Base-by-base conservation (phyloP, 2,888 invertebrate species). In the Eupeodes luniger region DNA sequence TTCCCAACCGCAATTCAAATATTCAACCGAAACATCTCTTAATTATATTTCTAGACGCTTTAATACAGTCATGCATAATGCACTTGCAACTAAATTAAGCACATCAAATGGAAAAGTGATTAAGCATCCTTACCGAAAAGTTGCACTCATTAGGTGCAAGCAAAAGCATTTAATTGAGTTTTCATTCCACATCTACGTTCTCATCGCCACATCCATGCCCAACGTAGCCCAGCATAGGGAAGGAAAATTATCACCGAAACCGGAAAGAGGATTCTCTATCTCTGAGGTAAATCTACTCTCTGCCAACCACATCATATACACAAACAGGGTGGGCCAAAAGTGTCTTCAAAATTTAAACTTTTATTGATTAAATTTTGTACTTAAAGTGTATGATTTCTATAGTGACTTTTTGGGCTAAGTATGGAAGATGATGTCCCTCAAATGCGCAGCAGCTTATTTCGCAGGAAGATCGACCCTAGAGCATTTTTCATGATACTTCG, bases 151-250 rank as follows among this genome's bases (percentile, higher is more conserved):
- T 84, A 88, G 72, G 57, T 72, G 59, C 62, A 78, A 62, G 74
- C 59, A 88, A 83, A 84, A 62, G 72, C 82, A 51, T 76, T 77
- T 74, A 84, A 88, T 84, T 84, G 81, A 81, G 84, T 81, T 81
- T 64, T 51, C 74, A 72, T 72, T 47, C 27, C 72, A 36, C 77
- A 27, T 66, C 27, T 11, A 27, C 2, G 16, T 53, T 14, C 7
- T n/a, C 53, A n/a, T 40, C 40, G 40, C 40, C 40, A 40, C 40
- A 40, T 40, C 40, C 40, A 40, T 36, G 40, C 40, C 9, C 40
- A 40, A 40, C 9, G 27, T 27, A 27, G 40, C 40, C 9, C 40
- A 53, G 16, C 9, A 74, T 9, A 16, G 19, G 66, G 19, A 59
- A 62, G 53, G 75, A 62, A 40, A 81, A 84, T 80, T 80, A 87